These are phyloP conservation scores for Palaemon carinicauda DNA, from an alignment of 1,140 invertebrate genomes.

Conservation along the genomic window DNA sequence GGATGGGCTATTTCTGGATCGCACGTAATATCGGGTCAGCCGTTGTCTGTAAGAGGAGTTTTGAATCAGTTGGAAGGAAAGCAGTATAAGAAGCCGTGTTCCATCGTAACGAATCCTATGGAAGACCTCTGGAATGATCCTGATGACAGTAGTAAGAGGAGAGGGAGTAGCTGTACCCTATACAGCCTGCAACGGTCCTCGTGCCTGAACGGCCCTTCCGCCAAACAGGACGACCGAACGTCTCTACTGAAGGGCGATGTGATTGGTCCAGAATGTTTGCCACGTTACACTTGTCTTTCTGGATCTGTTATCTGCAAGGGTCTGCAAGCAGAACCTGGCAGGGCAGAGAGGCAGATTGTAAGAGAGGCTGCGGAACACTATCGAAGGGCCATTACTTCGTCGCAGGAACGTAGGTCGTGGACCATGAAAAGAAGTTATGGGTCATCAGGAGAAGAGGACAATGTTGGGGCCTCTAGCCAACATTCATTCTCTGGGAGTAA, in stretches of 20 bases:
- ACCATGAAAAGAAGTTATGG: constrained; percentile 10
- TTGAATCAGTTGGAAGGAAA: neutral
- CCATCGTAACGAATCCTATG: constrained; percentile 39
- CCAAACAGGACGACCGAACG: neutral
- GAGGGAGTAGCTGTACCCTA: neutral
- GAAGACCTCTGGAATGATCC: constrained; percentile 42
- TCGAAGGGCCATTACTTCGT: constrained; percentile 13
- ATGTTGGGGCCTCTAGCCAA: no score
- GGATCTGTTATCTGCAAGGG: constrained; percentile 16
- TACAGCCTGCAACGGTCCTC: neutral
- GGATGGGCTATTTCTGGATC: constrained; percentile 43
- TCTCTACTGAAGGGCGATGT: constrained; percentile 14
- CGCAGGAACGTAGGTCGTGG: constrained; percentile 25
- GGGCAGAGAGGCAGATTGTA: constrained; percentile 30
- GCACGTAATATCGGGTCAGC: constrained; percentile 34
- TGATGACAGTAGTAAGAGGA: neutral
- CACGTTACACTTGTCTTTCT: constrained; percentile 12
- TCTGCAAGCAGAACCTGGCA: constrained; percentile 1
- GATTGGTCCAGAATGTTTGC: neutral
- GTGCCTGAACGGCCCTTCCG: constrained; percentile 21
- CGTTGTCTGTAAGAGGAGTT: constrained; percentile 32
- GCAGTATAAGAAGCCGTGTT: constrained; percentile 2
- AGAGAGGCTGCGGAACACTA: constrained; percentile 43
- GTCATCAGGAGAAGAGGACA: constrained; percentile 40
- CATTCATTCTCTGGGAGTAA: constrained; percentile 16